A percentile compares a stretch with the other conserved stretches of the same genome.
phyloP scores from a whole-genome alignment of 2,113 vertebrate genomes.

The Grus americana region DNA sequence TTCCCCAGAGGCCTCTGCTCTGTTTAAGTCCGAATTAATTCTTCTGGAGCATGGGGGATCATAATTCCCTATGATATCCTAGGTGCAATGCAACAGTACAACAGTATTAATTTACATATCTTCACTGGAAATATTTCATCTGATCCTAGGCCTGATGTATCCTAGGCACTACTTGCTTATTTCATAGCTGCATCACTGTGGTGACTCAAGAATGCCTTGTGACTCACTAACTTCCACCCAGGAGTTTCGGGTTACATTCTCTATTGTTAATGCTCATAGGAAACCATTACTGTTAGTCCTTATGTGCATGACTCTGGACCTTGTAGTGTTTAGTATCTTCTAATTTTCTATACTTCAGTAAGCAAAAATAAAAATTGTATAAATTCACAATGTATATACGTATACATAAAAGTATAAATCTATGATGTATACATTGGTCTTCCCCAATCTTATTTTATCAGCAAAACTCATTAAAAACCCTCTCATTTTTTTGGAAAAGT shows the following conservation, averaged over 20 bases:
- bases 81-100: not conserved
- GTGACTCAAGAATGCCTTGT: not conserved
- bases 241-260: not conserved
- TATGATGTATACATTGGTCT: not conserved
- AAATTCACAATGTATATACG: not conserved
- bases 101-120: not conserved
- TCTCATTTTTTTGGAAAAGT: not conserved
- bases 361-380: not conserved
- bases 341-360: not conserved
- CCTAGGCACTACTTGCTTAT: not conserved
- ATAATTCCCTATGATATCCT: not conserved
- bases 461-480: not conserved
- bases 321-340: not conserved
- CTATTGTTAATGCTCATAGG: not conserved
- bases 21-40: not conserved
- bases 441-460: not conserved
- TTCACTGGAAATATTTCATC: not conserved
- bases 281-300: not conserved
- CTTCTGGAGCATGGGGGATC: not conserved
- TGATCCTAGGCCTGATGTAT: not conserved
- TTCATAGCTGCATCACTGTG: not conserved
- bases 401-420: not conserved
- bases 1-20: not conserved
- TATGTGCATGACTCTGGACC: not conserved
- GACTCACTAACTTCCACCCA: not conserved